phyloP scores from a whole-genome alignment of 2,888 invertebrate species.

The Tetramorium bicarinatum region DNA sequence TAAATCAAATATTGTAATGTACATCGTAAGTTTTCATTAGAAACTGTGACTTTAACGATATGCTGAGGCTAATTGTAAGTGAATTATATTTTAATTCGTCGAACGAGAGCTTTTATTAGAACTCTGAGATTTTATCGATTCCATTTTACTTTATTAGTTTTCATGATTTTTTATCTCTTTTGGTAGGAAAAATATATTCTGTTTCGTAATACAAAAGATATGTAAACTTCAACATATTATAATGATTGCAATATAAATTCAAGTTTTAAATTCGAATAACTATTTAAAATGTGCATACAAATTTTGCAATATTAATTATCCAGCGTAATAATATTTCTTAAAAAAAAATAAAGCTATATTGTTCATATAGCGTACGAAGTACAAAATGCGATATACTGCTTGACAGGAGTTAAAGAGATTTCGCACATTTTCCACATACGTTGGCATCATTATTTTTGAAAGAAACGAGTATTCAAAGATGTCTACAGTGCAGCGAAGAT shows the following conservation, averaged over 20 bases:
- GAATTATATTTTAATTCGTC: background rate
- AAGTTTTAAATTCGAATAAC: background rate
- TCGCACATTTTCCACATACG: slow-evolving; percentile 3
- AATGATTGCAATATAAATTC: background rate
- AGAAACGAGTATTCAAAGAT: slow-evolving; percentile 43
- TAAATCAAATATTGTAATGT: slow-evolving; percentile 21
- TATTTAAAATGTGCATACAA: background rate
- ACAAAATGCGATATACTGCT: background rate
- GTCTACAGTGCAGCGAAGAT: background rate
- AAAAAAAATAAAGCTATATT: background rate
- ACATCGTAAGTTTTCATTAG: background rate
- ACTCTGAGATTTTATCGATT: background rate
- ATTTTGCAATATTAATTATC: background rate
- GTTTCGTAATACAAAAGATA: background rate
- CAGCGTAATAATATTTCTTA: background rate
- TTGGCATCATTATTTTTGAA: slow-evolving; percentile 19
- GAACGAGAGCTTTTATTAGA: background rate
- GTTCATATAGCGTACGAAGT: background rate
- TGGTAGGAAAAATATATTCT: background rate
- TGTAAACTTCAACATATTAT: background rate
- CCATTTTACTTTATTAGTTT: background rate
- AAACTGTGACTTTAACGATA: background rate
- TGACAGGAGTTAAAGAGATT: background rate
- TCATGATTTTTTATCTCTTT: background rate
- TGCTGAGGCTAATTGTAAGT: background rate